These are phyloP conservation scores for Drosophila buzzatii DNA, from an alignment of 2,888 invertebrate species.

Conservation along the genomic window DNA sequence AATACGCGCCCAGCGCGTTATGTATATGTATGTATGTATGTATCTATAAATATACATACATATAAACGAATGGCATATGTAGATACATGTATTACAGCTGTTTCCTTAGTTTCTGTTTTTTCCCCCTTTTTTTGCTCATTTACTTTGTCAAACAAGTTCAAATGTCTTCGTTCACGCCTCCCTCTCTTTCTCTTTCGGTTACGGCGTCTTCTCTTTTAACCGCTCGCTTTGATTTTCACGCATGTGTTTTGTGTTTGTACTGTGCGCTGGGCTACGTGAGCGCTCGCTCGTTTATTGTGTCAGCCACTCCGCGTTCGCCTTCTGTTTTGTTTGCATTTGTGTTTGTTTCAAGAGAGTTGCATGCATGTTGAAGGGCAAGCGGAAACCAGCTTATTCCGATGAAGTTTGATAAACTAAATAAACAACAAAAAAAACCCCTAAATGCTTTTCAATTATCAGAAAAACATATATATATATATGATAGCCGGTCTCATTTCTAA, in stretches of 20 bases:
- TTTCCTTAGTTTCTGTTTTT: slow-evolving; percentile 19
- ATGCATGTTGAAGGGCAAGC: slow-evolving; percentile 61
- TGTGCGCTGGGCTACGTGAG: slow-evolving; percentile 74
- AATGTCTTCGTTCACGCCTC: slow-evolving; percentile 19
- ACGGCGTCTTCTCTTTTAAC: slow-evolving; percentile 27
- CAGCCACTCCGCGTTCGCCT: slow-evolving; percentile 30
- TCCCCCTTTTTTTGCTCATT: slow-evolving; percentile 18
- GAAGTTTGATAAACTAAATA: slow-evolving; percentile 38
- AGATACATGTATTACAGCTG: slow-evolving; percentile 28
- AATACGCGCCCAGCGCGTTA: slow-evolving; percentile 3
- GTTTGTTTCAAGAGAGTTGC: slow-evolving; percentile 34
- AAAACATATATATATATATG: not conserved
- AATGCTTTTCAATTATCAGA: slow-evolving; percentile 18
- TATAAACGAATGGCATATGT: not conserved
- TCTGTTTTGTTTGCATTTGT: slow-evolving; percentile 48
- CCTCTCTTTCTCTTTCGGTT: not conserved
- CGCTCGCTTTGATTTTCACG: slow-evolving; percentile 33
- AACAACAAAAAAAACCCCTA: not conserved
- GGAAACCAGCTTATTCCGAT: slow-evolving; percentile 39
- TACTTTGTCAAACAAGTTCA: slow-evolving; percentile 40
- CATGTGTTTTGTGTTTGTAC: slow-evolving; percentile 34
- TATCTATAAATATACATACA: not conserved
- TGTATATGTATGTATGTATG: not conserved
- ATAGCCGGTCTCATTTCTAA: slow-evolving; percentile 18
- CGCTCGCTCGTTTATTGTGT: slow-evolving; percentile 63